Evolutionary conservation across 1,140 invertebrate species (phyloP), one percentile per base, ranked within the genome.

Genomic region (Atta cephalotes): DNA sequence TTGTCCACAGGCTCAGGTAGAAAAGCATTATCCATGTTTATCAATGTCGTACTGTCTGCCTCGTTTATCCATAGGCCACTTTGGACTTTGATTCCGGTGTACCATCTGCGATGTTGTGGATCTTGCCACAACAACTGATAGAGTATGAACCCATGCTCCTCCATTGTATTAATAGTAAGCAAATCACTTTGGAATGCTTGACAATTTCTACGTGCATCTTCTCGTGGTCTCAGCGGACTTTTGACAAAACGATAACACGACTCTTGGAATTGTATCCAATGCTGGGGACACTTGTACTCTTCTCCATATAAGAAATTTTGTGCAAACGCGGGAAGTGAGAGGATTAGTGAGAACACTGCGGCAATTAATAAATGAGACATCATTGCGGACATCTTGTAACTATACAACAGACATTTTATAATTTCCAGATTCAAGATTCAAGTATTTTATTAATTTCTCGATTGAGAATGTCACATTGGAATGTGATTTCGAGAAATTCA

Each of bases 201-300:
- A 94, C 98, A 99, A 85, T 98, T 97, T 92, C 96, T 96, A 88
- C 97, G 96, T 4, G 98, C 98, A 91, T 98, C 98, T 82, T 97
- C 97, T 91, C 98, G 96, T 35, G 96, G 96, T 80, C 97, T 97
- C 70, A 97, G 95, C 1, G 98, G 98, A 35, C 98, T 98, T 90
- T 98, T 97, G 3, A 98, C 97, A 92, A 99, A 99, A 65, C 98
- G 96, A 94, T 98, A 99, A 95, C 98, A 99, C 0, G 97, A 97
- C 68, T 97, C 96, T 87, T 97, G 96, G 92, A 96, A 98, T 18
- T 96, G 96, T 35, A 97, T 95, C 98, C 98, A 99, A 93, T 98
- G 96, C 71, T 97, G 96, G 0, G 98, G 98, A 95, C 98, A 99
- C 86, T 95, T 94, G 78, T 96, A 96, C 74, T 51, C 12, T 16